Evolutionary conservation across 1,140 invertebrate species (phyloP).

Genomic region (Drosophila leontia): DNA sequence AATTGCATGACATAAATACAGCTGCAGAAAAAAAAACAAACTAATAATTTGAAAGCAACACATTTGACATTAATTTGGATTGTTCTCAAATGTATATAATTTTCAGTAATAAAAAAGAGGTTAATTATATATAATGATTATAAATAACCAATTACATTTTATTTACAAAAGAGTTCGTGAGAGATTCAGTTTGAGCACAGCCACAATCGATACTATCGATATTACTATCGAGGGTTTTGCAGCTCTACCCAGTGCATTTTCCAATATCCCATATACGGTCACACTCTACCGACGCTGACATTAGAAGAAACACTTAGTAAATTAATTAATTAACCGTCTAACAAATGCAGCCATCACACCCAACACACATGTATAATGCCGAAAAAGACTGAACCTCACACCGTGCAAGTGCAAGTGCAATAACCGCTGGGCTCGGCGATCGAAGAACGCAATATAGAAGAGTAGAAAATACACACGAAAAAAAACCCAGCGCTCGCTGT

Average conservation of each 20-base stretch:
- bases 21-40: no score
- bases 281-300: constrained; percentile 27
- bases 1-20: no score
- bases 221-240: no score
- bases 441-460: constrained; percentile 38
- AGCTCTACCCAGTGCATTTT: background rate
- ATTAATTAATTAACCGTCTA: constrained; percentile 43
- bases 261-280: background rate
- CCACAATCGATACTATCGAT: background rate
- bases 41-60: no score
- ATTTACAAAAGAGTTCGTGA: no score
- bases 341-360: constrained; percentile 16
- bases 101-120: no score
- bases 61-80: no score
- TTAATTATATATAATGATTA: no score
- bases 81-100: no score
- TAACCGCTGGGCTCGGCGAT: constrained; percentile 30
- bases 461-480: constrained; percentile 25
- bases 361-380: constrained; percentile 28
- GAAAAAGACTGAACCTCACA: constrained; percentile 57
- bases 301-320: constrained; percentile 47
- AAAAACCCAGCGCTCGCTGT: constrained; percentile 39
- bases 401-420: constrained; percentile 69
- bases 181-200: no score
- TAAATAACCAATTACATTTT: no score